Evolutionary conservation across 2,888 invertebrate genomes (phyloP), one percentile per base, ranked within the genome.

Genomic region (Ditula angustiorana): DNA sequence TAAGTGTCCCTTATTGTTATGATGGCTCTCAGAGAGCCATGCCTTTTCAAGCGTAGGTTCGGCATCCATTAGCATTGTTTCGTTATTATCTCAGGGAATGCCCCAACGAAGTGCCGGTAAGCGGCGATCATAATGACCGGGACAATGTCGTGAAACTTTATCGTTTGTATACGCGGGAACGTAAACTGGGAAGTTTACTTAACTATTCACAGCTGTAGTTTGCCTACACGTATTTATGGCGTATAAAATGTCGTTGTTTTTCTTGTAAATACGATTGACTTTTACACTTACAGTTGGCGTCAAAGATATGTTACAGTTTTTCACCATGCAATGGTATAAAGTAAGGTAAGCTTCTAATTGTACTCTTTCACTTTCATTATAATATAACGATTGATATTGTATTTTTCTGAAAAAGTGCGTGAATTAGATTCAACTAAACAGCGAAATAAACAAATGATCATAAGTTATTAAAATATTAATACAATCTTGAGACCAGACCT

Each of bases 11-110:
- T 61, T 53, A n/a, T n/a, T n/a, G n/a, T n/a, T n/a, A 53, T 44
- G 53, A 44, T 13, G 44, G 52, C 11, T 21, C 53, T 61, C 44
- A 23, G 47, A 37, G 37, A 49, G 56, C 56, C 37, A 47, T 16
- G 44, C 47, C 44, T 13, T 59, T 64, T 65, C 28, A 60, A 55
- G 30, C 28, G 47, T 37, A 33, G 41, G 53, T 24, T 52, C 13
- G 41, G 68, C 66, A 66, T 68, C 67, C 71, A 67, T 70, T 74
- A 69, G 69, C 72, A 73, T 74, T 75, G 72, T 67, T 77, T 71
- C 66, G 69, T 73, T 75, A 79, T 76, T 79, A 78, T 78, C 73
- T 77, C 70, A 74, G 75, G 68, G 72, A 73, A 71, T 68, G 69
- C 69, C 72, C 61, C 67, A 71, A 69, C 73, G 44, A 46, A 74